Base-by-base conservation (phyloP, 2,797 vertebrate genomes). In the Ptychadena robeensis region DNA sequence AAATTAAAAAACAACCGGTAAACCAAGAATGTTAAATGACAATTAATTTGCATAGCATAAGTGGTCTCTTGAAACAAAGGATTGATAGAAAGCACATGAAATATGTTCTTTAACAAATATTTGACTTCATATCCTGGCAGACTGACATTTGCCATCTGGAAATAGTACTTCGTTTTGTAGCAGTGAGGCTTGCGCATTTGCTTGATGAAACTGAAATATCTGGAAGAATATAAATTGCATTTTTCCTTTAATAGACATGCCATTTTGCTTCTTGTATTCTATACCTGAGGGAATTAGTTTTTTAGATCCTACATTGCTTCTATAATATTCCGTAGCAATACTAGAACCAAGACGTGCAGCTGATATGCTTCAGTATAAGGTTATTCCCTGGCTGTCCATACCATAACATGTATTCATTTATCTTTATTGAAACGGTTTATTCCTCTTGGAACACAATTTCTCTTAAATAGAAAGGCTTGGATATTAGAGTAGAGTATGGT, bases 381-480 rank as follows among this genome's bases (percentile, higher is more conserved):
- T 15, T 4, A 89, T 86, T 87, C 83, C 85, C 70, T 85, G 53
- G 65, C 78, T 77, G 64, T 40, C 71, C 87, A 66, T 83, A 80
- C 53, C 48, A 63, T 75, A 85, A n/a, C 69, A 86, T 73, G 40
- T 14, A 80, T 44, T 82, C 31, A 37, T 87, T 86, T 83, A 37
- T 83, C 27, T 88, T 89, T 88, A 75, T 86, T 87, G 87, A 87
- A 32, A 2, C 18, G 38, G 0, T 27, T 85, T 70, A 68, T 35
- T 82, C 44, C 14, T 18, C 2, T 61, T 79, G 85, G 68, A 79
- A 87, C 83, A 61, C 53, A 72, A 34, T 80, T 64, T 83, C 86
- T 85, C 37, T 75, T 82, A 85, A 53, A 85, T 72, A 53, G 66
- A 76, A 65, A 86, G 37, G 75, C 80, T 64, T 85, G 34, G 85